A percentile compares a stretch with the other conserved stretches of the same genome.
phyloP scores from a whole-genome alignment of 2,113 vertebrate species.

The Nycticryphes semicollaris region DNA sequence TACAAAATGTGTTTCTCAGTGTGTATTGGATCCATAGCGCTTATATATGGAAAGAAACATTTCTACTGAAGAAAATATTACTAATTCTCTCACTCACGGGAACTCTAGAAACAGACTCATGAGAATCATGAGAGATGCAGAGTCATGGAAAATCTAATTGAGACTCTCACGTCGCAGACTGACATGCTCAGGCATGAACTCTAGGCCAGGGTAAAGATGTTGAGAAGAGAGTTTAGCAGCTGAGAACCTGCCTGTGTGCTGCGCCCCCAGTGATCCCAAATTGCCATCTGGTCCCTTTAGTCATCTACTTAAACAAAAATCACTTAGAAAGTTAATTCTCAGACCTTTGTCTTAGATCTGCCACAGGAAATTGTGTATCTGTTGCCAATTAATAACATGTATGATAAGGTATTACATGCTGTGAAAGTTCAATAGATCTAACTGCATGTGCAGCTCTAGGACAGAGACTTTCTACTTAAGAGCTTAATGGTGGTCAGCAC shows the following conservation, averaged over 20 bases:
- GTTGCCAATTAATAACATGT: not conserved
- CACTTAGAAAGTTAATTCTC: not conserved
- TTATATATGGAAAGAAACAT: not conserved
- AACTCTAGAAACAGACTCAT: not conserved
- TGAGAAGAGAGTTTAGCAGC: not conserved
- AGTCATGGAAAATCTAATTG: not conserved
- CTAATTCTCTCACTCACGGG: not conserved
- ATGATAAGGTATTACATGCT: not conserved
- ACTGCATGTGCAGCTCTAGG: not conserved
- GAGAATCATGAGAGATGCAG: not conserved
- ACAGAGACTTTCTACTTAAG: not conserved
- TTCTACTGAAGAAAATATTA: not conserved
- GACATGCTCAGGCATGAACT: not conserved
- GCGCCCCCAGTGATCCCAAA: not conserved
- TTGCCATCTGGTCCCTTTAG: not conserved
- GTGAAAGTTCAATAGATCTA: not conserved
- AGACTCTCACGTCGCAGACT: rapidly evolving
- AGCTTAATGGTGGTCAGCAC: not conserved
- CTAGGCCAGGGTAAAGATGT: not conserved
- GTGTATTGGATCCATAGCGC: not conserved
- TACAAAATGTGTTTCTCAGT: not conserved
- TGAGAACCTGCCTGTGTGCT: not conserved
- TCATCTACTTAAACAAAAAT: not conserved
- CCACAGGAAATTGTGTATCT: not conserved
- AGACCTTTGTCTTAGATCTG: not conserved